Conservation (phyloP, 2,113 vertebrate species). For the Chauna torquata region DNA sequence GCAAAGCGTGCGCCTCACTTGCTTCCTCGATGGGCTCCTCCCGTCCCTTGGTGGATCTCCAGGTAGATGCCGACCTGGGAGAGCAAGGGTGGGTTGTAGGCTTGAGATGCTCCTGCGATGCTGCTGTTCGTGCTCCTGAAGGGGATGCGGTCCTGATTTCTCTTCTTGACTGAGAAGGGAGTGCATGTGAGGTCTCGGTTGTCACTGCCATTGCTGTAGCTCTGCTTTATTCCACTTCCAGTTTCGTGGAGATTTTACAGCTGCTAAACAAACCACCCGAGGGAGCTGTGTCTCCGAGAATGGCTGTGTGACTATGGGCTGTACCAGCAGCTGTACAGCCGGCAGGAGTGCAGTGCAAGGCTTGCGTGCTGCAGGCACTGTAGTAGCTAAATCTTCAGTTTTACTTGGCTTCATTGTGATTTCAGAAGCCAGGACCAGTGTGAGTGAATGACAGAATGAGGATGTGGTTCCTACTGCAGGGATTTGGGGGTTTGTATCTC, state of each 20-base stretch:
- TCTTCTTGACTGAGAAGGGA: neutral
- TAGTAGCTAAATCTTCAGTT: neutral
- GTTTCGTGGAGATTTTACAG: neutral
- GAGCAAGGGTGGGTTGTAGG: neutral
- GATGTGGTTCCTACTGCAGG: neutral
- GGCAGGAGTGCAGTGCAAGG: neutral
- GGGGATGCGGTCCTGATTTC: neutral
- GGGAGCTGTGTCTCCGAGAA: neutral
- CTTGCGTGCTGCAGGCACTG: rapidly evolving
- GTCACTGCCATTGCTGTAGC: neutral
- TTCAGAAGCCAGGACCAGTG: neutral
- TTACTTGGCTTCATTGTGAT: neutral
- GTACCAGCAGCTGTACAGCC: neutral
- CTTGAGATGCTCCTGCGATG: neutral
- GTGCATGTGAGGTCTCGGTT: neutral
- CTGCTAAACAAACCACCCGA: neutral
- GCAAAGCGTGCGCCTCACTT: neutral
- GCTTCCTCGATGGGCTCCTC: neutral
- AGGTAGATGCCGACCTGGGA: neutral
- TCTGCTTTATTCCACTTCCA: neutral
- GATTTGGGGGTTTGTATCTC: neutral
- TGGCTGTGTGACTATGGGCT: neutral
- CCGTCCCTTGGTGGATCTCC: neutral
- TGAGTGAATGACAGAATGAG: neutral
- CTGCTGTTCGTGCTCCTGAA: neutral